A percentile compares a stretch with the other conserved stretches of the same genome.
phyloP scores from a whole-genome alignment of 2,888 invertebrate species.

The Plebejus melissa region DNA sequence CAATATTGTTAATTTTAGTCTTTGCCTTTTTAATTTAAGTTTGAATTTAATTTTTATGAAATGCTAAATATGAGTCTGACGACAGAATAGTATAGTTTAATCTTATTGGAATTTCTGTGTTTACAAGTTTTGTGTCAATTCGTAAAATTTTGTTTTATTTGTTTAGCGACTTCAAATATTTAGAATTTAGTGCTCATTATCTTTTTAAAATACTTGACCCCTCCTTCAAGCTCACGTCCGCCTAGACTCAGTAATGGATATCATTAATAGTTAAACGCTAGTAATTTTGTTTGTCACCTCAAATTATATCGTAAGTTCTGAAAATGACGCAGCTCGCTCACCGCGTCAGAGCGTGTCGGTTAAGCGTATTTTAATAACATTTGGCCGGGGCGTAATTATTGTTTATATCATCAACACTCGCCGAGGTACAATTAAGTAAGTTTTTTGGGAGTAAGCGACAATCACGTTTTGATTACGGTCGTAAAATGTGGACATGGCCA shows the following conservation, averaged over 20 bases:
- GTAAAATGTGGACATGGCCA: constrained; percentile 59
- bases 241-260: constrained; percentile 25
- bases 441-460: constrained; percentile 69
- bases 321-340: constrained; percentile 10
- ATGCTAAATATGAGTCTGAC: not conserved
- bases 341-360: constrained; percentile 49
- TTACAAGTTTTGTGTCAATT: not conserved
- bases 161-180: not conserved
- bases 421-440: constrained; percentile 67
- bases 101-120: not conserved
- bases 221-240: not conserved
- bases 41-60: not conserved
- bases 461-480: constrained; percentile 72
- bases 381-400: constrained; percentile 69
- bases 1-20: not conserved
- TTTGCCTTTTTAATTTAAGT: not conserved
- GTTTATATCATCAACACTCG: constrained; percentile 74
- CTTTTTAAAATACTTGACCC: not conserved
- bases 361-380: constrained; percentile 77
- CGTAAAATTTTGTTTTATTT: not conserved
- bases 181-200: not conserved
- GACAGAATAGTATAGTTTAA: not conserved
- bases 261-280: constrained; percentile 32
- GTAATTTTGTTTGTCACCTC: constrained; percentile 36
- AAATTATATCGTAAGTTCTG: constrained; percentile 34